These are phyloP conservation scores for Rhynchotus rufescens DNA, from an alignment of 2,797 vertebrate genomes.

Conservation along the genomic window DNA sequence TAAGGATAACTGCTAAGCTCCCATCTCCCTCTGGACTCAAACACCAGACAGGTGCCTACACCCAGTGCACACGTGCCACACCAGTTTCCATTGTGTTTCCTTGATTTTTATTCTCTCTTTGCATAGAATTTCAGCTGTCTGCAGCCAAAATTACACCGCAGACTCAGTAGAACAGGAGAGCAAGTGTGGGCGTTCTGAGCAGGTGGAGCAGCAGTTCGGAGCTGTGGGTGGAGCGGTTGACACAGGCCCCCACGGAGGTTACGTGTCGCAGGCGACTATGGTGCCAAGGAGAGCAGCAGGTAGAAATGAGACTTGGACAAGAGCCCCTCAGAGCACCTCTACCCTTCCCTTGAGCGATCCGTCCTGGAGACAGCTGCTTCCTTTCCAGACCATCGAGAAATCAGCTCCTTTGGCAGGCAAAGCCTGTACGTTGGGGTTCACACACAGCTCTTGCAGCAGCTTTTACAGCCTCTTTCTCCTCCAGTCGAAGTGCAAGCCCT, in stretches of 20 bases:
- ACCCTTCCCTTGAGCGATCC: neutral
- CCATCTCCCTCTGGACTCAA: neutral
- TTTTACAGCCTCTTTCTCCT: constrained; percentile 29
- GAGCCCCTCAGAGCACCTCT: neutral
- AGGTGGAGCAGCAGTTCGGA: constrained; percentile 12
- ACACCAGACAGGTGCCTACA: neutral
- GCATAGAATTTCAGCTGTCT: constrained; percentile 12
- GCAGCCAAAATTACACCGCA: constrained; percentile 17
- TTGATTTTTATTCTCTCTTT: constrained; percentile 57
- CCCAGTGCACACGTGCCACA: fast-evolving
- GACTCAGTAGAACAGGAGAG: neutral
- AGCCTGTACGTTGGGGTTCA: neutral
- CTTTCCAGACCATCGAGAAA: neutral
- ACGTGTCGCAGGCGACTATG: neutral
- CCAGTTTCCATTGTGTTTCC: neutral
- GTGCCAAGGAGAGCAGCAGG: constrained; percentile 39
- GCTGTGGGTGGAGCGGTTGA: neutral
- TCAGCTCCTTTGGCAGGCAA: neutral
- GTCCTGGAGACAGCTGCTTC: neutral
- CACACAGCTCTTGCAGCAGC: neutral
- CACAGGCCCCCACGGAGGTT: neutral
- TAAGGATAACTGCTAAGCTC: neutral
- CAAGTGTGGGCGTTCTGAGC: neutral
- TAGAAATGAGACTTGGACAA: neutral
- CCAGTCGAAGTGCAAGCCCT: constrained; percentile 47